Conservation (phyloP, 2,797 vertebrate genomes). For the Argyrosomus regius region DNA sequence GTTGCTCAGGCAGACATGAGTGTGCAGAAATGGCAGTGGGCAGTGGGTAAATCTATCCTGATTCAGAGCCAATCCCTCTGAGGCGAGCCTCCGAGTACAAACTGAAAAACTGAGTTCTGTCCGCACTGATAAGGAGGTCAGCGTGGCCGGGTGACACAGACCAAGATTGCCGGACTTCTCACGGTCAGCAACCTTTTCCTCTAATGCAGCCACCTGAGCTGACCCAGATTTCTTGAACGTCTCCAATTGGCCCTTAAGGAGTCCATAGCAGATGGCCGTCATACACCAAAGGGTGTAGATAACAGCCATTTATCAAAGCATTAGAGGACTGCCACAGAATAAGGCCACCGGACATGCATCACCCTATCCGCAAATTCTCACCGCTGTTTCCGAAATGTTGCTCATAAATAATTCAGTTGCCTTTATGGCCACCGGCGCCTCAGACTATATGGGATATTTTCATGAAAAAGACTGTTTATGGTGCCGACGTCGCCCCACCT, state of each 20-base stretch:
- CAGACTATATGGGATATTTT: slow-evolving; percentile 56
- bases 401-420: slow-evolving; percentile 83
- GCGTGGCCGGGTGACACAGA: slow-evolving; percentile 60
- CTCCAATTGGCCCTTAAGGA: slow-evolving; percentile 83
- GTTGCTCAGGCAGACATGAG: slow-evolving; percentile 66
- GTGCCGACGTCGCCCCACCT: slow-evolving; percentile 45
- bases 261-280: slow-evolving; percentile 83
- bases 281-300: slow-evolving; percentile 83
- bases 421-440: slow-evolving; percentile 62
- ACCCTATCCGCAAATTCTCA: slow-evolving; percentile 72
- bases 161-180: slow-evolving; percentile 73
- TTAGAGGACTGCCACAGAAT: slow-evolving; percentile 80
- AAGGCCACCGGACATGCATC: slow-evolving; percentile 84
- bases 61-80: slow-evolving; percentile 71
- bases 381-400: slow-evolving; percentile 77
- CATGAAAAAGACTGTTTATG: slow-evolving; percentile 59
- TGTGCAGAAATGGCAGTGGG: slow-evolving; percentile 70
- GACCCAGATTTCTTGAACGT: slow-evolving; percentile 82
- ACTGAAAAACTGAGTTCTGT: slow-evolving; percentile 65
- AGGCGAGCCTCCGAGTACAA: slow-evolving; percentile 67
- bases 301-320: slow-evolving; percentile 86
- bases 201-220: slow-evolving; percentile 81
- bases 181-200: slow-evolving; percentile 78
- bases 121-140: slow-evolving; percentile 77
- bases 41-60: slow-evolving; percentile 66